Base-by-base conservation (phyloP, 2,113 vertebrate genomes). In the Rhipidura dahli region DNA sequence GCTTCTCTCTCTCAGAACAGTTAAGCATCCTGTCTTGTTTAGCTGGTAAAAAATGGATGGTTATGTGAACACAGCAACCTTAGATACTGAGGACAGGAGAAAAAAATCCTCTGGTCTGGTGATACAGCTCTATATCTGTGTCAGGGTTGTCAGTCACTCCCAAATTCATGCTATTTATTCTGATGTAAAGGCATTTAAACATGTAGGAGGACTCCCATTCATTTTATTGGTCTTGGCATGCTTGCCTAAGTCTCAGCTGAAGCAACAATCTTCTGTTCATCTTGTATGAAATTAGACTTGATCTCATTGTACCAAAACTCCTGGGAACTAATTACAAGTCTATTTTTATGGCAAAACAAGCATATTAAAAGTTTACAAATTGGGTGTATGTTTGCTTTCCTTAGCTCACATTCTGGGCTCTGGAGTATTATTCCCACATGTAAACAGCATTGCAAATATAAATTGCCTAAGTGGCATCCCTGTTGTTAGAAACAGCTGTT, bases 341-440 rank as follows among this genome's bases (percentile, higher is more conserved):
- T 94, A 44, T 90, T 75, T 96, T 97, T 82, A 82, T 47, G 64
- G 23, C 71, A 97, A 91, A 88, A 90, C 65, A 96, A 85, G 70
- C 75, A 39, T 75, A 90, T 82, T 94, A 83, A 65, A 95, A 80
- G 68, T 97, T 97, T 96, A 93, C 84, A 94, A 96, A 97, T 82
- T 87, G 72, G 60, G 72, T 57, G 18, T 79, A 13, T 87, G 33
- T 90, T 97, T 96, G 82, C 20, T 95, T 92, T 94, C 57, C 54
- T 84, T 89, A 82, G 63, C 54, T 94, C 37, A n/a, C 44, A 90
- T 85, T 59, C n/a, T 87, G 56, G 90, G 87, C 68, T 70, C 77
- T 89, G 57, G 78, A 89, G 45, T 81, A 92, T 66, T 89, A 57
- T 64, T 96, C 64, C 69, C 80, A 65, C 40, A 54, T 84, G 77